Percentiles rank a stretch among this genome's conserved stretches.
Conservation (phyloP, 1,140 invertebrate species). For the Thaumetopoea pityocampa region DNA sequence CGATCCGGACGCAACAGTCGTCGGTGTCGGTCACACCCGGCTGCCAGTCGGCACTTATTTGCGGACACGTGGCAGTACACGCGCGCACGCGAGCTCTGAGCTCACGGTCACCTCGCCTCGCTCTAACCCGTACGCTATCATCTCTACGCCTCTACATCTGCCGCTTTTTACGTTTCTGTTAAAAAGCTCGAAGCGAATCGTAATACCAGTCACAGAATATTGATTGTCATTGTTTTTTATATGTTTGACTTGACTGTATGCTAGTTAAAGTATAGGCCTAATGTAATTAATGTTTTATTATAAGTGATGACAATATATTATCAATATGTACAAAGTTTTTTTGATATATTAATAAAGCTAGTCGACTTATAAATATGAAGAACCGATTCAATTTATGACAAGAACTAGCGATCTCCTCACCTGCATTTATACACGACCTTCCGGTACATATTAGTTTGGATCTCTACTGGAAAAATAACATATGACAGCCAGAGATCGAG, state of each 20-base stretch:
- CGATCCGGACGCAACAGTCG: no score
- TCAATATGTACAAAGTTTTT: constrained; percentile 8
- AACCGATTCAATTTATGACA: no score
- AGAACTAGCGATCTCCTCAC: no score
- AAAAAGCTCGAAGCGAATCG: constrained; percentile 17
- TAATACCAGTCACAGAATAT: constrained; percentile 2
- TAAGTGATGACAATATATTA: constrained; percentile 12
- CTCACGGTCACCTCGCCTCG: constrained; percentile 33
- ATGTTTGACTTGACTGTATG: no score
- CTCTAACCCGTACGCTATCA: constrained; percentile 48
- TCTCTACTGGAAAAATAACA: no score
- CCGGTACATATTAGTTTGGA: no score
- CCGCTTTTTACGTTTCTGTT: constrained; percentile 26
- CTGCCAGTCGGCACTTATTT: no score
- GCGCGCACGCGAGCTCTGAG: constrained; percentile 6
- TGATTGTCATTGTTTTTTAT: no score
- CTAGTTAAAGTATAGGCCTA: constrained; percentile 13
- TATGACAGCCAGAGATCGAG: no score
- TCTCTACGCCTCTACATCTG: constrained; percentile 22
- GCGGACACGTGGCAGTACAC: background rate
- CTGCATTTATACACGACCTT: no score
- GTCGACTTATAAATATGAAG: background rate
- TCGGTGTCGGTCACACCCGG: no score
- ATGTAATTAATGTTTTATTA: constrained; percentile 11
- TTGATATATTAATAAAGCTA: constrained; percentile 7